Percentiles rank a stretch among this genome's conserved stretches.
Conservation (phyloP, 2,797 vertebrate genomes). For the Taeniopygia guttata region DNA sequence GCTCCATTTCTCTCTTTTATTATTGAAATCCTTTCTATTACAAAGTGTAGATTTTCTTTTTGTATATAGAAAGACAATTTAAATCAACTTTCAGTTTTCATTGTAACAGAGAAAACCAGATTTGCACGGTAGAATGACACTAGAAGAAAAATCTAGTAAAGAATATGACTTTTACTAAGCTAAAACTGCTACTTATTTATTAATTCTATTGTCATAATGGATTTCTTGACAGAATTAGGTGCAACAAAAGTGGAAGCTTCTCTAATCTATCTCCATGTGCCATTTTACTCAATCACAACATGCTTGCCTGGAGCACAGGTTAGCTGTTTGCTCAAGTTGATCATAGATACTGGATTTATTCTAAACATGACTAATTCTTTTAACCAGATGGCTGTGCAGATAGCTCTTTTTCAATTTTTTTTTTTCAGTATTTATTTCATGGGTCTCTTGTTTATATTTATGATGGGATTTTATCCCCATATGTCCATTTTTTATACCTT, state of each 20-base stretch:
- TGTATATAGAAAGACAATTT: background rate
- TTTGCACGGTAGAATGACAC: background rate
- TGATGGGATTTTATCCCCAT: background rate
- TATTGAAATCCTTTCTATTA: background rate
- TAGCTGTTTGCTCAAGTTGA: background rate
- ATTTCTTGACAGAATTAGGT: background rate
- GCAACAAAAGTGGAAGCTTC: background rate
- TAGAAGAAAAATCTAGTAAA: conserved; percentile 25
- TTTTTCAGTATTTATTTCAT: background rate
- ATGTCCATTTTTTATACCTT: background rate
- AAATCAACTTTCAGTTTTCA: background rate
- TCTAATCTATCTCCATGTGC: background rate
- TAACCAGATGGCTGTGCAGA: conserved; percentile 3
- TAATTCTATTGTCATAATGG: background rate
- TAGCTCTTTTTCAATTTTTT: background rate
- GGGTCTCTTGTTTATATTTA: background rate
- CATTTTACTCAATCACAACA: background rate
- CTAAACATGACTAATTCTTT: conserved; percentile 17
- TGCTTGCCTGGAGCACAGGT: background rate
- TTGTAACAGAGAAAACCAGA: conserved; percentile 20
- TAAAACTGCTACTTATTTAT: background rate
- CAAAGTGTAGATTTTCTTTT: background rate
- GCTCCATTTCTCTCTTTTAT: background rate
- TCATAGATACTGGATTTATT: background rate
- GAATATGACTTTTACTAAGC: background rate